These are phyloP conservation scores for Magallana gigas DNA, from an alignment of 1,140 invertebrate species.

Conservation along the genomic window DNA sequence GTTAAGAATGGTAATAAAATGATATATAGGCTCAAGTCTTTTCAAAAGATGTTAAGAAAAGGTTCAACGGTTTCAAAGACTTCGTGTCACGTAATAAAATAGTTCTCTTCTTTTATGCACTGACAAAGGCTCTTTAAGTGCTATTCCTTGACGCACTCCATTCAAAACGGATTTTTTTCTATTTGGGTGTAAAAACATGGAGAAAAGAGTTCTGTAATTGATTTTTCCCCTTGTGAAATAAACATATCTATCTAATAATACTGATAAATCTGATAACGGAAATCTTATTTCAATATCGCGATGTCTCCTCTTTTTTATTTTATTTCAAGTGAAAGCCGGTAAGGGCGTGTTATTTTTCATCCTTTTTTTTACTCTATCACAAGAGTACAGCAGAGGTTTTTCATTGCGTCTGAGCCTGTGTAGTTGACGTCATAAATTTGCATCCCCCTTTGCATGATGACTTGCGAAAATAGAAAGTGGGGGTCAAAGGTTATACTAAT, in stretches of 20 bases:
- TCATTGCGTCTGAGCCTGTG: background rate
- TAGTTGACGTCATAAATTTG: background rate
- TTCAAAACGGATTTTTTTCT: background rate
- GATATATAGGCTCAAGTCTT: background rate
- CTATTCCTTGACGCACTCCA: background rate
- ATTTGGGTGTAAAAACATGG: background rate
- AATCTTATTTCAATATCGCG: background rate
- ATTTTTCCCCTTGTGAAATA: background rate
- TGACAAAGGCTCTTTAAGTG: background rate
- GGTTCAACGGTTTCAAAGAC: background rate
- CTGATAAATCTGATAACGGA: background rate
- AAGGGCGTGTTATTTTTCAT: background rate
- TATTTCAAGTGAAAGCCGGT: background rate
- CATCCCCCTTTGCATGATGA: background rate
- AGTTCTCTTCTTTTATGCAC: background rate
- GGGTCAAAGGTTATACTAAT: too few species aligned
- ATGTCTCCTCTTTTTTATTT: background rate
- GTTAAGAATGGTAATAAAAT: background rate
- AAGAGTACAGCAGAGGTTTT: background rate
- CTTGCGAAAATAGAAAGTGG: background rate
- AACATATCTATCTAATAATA: background rate
- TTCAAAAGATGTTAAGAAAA: background rate
- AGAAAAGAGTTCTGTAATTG: slow-evolving; percentile 2
- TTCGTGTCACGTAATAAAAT: background rate
- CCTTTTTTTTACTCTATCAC: too few species aligned